Evolutionary conservation across 2,888 invertebrate species (phyloP).

Genomic region (Phyllotreta cruciferae): DNA sequence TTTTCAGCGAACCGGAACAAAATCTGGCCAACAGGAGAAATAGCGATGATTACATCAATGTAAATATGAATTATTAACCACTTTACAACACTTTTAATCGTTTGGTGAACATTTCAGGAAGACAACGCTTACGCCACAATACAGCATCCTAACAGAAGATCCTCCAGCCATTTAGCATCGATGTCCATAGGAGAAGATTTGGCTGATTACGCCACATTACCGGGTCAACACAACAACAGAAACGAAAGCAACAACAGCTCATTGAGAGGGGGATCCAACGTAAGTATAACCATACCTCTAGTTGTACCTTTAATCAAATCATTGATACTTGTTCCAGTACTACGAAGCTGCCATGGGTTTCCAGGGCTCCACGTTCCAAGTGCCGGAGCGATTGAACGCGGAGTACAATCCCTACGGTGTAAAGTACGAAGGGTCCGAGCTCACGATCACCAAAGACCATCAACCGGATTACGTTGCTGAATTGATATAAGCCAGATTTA

Average conservation of each 20-base stretch:
- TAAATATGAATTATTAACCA: slow-evolving; percentile 44
- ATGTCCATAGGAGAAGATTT: slow-evolving; percentile 62
- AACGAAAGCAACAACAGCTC: slow-evolving; percentile 62
- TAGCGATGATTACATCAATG: slow-evolving; percentile 63
- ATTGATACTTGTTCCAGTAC: slow-evolving; percentile 58
- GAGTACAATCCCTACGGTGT: slow-evolving; percentile 52
- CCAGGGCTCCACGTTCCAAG: slow-evolving; percentile 78
- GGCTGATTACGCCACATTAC: slow-evolving; percentile 72
- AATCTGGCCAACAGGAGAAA: slow-evolving; percentile 57
- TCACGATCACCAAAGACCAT: slow-evolving; percentile 65
- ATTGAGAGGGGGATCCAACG: slow-evolving; percentile 64
- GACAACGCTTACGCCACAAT: slow-evolving; percentile 85
- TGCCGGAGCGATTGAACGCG: slow-evolving; percentile 61
- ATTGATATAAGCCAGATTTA: slow-evolving; percentile 60
- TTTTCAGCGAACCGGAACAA: slow-evolving; percentile 80
- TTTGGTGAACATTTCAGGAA: slow-evolving; percentile 58
- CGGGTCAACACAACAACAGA: slow-evolving; percentile 58
- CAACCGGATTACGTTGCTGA: slow-evolving; percentile 69
- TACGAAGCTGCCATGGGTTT: slow-evolving; percentile 70
- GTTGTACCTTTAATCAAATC: too few species aligned
- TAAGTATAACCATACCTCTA: slow-evolving; percentile 49
- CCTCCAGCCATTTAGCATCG: slow-evolving; percentile 60
- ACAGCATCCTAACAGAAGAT: slow-evolving; percentile 67
- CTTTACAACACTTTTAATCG: not conserved
- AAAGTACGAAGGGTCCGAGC: slow-evolving; percentile 58